Conservation (phyloP, 2,888 invertebrate genomes). For the Hyppa rectilinea region DNA sequence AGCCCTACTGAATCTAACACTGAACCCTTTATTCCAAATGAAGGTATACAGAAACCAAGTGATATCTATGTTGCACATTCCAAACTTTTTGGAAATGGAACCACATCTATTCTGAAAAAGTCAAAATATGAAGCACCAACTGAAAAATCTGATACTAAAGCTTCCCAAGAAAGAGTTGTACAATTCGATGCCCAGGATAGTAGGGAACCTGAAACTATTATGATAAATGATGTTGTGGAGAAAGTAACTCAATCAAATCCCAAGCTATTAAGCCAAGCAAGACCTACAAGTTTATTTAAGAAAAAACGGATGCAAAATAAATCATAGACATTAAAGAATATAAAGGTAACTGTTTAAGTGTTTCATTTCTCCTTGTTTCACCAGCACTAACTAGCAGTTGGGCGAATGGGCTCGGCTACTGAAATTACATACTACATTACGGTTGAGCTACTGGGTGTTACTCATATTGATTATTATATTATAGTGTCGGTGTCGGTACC, state of each 20-base stretch:
- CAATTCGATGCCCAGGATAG: slow-evolving; percentile 26
- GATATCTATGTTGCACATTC: slow-evolving; percentile 83
- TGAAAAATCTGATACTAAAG: slow-evolving; percentile 6
- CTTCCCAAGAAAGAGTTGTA: slow-evolving; percentile 33
- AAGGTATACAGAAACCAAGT: slow-evolving; percentile 84
- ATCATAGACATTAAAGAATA: slow-evolving; percentile 46
- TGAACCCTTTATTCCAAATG: slow-evolving; percentile 73
- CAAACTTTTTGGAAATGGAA: slow-evolving; percentile 73
- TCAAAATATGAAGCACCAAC: slow-evolving; percentile 72
- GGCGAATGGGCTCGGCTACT: no score
- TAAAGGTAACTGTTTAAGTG: not conserved
- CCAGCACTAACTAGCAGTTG: no score
- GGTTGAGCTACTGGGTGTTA: no score
- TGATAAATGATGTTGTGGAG: slow-evolving; percentile 82
- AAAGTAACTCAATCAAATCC: slow-evolving; percentile 67
- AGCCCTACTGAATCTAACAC: slow-evolving; percentile 72
- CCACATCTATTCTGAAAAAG: slow-evolving; percentile 85
- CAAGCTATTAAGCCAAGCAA: slow-evolving; percentile 67
- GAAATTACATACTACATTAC: no score
- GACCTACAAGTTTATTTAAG: slow-evolving; percentile 85
- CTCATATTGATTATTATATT: no score
- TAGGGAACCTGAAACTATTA: slow-evolving; percentile 71
- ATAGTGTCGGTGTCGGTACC: no score
- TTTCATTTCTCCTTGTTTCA: slow-evolving; percentile 17
- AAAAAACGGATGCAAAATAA: slow-evolving; percentile 81